Percentiles rank a stretch among this genome's conserved stretches.
These are phyloP conservation scores for Amiota mariae DNA, from an alignment of 2,888 invertebrate species.

Conservation along the genomic window DNA sequence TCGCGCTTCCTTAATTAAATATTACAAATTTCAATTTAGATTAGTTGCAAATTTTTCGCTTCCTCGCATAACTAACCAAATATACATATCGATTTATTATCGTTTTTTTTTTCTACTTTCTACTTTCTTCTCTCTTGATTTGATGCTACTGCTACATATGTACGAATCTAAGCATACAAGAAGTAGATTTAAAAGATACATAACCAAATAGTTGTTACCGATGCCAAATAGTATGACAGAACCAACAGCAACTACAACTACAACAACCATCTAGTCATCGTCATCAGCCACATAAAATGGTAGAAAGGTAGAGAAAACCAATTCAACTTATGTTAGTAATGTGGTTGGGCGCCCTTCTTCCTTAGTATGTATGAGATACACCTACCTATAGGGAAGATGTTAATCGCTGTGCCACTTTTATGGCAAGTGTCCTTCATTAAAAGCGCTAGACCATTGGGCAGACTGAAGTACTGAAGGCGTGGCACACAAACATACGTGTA, in stretches of 20 bases:
- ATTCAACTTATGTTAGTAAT: constrained; percentile 20
- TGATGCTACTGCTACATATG: constrained; percentile 29
- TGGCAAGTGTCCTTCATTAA: constrained; percentile 48
- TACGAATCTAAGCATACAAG: not conserved
- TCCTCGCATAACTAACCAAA: constrained; percentile 23
- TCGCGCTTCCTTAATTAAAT: constrained; percentile 55
- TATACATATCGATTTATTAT: not conserved
- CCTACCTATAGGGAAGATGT: constrained; percentile 57
- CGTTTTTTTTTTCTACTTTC: not conserved
- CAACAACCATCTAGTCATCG: not conserved
- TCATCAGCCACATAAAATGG: constrained; percentile 11
- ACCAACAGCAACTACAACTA: too few relatives aligned
- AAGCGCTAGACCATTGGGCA: too few relatives aligned
- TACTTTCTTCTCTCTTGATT: constrained; percentile 45
- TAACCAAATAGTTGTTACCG: constrained; percentile 23
- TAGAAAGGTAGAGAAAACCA: constrained; percentile 27
- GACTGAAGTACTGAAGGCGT: too few relatives aligned
- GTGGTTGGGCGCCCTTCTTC: not conserved
- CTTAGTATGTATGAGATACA: not conserved
- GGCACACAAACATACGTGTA: constrained; percentile 27
- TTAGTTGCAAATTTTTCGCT: constrained; percentile 46
- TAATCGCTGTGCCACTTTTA: constrained; percentile 66
- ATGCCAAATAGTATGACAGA: not conserved
- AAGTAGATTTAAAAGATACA: constrained; percentile 24
- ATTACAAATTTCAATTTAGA: constrained; percentile 57